These are phyloP conservation scores for Ormyrus rosae DNA, from an alignment of 2,888 invertebrate genomes.

Conservation along the genomic window DNA sequence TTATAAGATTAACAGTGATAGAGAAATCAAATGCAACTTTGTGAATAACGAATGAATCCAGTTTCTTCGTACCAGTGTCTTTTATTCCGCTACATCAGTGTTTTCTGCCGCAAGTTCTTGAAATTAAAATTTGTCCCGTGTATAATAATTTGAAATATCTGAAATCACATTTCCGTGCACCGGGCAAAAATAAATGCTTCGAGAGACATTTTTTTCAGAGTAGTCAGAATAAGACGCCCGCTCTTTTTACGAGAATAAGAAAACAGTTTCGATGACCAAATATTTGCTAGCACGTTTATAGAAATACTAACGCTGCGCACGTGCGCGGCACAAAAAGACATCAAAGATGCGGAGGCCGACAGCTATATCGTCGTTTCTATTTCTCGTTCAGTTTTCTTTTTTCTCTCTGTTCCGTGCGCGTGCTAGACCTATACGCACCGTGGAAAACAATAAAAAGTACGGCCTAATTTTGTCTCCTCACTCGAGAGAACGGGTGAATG, in stretches of 20 bases:
- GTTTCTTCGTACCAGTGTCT: too few species aligned
- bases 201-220: too few species aligned
- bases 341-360: constrained; percentile 33
- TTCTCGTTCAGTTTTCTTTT: constrained; percentile 36
- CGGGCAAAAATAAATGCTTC: too few species aligned
- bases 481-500: constrained; percentile 23
- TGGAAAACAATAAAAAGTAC: constrained; percentile 54
- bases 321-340: constrained; percentile 40
- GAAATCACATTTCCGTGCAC: too few species aligned
- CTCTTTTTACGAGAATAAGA: too few species aligned
- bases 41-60: neutral
- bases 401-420: constrained; percentile 7
- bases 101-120: too few species aligned
- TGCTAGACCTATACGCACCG: neutral
- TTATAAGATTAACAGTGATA: too few species aligned
- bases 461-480: constrained; percentile 47
- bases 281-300: constrained; percentile 40
- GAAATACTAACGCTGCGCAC: constrained; percentile 37
- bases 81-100: too few species aligned
- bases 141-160: too few species aligned
- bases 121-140: too few species aligned
- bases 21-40: too few species aligned
- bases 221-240: too few species aligned
- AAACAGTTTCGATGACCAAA: constrained; percentile 6
- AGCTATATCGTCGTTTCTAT: constrained; percentile 26